Evolutionary conservation across 2,113 vertebrate genomes (phyloP).

Genomic region (Perca flavescens): DNA sequence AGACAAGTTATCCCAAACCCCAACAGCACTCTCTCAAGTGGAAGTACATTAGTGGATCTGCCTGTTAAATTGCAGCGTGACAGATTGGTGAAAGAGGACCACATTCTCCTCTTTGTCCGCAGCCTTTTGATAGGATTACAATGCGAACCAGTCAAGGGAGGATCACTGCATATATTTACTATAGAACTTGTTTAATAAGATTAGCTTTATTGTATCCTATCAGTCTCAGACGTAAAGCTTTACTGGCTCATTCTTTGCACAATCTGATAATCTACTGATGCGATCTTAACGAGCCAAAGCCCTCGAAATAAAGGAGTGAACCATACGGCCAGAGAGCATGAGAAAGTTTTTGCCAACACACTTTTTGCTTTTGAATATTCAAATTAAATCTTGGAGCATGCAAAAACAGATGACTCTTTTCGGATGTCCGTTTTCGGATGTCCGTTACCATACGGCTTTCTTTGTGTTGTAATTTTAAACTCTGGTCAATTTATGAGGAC

Average conservation of each 20-base stretch:
- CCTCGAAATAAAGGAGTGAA: conserved; percentile 40
- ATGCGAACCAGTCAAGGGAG: conserved; percentile 38
- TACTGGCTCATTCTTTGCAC: conserved; percentile 42
- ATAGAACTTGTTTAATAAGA: conserved; percentile 70
- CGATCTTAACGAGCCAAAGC: conserved; percentile 46
- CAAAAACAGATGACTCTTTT: conserved; percentile 26
- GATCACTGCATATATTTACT: conserved; percentile 68
- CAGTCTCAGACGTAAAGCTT: conserved; percentile 47
- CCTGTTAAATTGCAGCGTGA: conserved; percentile 34
- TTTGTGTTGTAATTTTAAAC: no score
- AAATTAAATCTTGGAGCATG: conserved; percentile 25
- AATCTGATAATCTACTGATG: conserved; percentile 53
- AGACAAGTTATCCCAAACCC: conserved; percentile 27
- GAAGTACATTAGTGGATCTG: conserved; percentile 48
- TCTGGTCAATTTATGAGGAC: no score
- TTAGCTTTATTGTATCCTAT: conserved; percentile 66
- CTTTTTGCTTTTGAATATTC: conserved; percentile 53
- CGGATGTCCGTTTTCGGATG: no score
- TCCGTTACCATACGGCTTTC: no score
- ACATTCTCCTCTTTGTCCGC: conserved; percentile 56
- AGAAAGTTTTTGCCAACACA: conserved; percentile 47
- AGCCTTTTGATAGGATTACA: conserved; percentile 64
- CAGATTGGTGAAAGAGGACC: conserved; percentile 39
- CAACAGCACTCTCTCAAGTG: conserved; percentile 54
- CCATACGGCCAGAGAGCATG: conserved; percentile 55